Conservation (phyloP, 1,140 invertebrate genomes). For the Nomia melanderi region DNA sequence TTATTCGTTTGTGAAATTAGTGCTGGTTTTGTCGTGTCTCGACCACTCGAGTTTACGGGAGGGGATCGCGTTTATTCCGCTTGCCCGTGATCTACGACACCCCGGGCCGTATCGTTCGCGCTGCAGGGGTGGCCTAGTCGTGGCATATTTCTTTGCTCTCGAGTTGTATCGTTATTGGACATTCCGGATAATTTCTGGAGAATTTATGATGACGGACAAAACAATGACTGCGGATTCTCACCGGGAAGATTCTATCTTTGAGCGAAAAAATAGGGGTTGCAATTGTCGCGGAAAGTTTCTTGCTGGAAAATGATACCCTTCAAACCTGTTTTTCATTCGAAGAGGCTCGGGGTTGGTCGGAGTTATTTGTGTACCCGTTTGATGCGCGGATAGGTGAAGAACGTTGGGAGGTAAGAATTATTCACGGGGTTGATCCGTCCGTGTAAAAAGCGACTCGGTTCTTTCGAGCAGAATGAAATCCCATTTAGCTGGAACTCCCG, state of each 20-base stretch:
- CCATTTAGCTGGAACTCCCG: background rate
- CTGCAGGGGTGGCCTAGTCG: background rate
- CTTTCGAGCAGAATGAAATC: background rate
- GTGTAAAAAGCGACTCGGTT: background rate
- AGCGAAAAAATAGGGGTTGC: no score
- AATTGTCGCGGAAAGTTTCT: no score
- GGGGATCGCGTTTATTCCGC: conserved; percentile 13
- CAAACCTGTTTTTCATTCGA: no score
- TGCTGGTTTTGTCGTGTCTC: conserved; percentile 80
- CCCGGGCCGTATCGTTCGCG: background rate
- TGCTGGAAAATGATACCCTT: no score
- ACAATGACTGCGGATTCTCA: no score
- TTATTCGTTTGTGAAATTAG: conserved; percentile 82
- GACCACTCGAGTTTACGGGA: conserved; percentile 52
- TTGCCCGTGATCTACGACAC: conserved; percentile 27
- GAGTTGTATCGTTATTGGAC: conserved; percentile 6
- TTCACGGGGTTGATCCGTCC: background rate
- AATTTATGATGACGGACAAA: conserved; percentile 23
- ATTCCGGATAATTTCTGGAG: background rate
- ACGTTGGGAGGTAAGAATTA: background rate
- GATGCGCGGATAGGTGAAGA: background rate
- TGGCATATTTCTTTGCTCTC: no score
- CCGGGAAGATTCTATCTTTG: no score
- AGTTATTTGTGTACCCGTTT: no score
- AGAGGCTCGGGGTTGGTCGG: no score